A percentile compares a stretch with the other conserved stretches of the same genome.
Conservation (phyloP, 2,888 invertebrate genomes). For the Sminthurides aquaticus region DNA sequence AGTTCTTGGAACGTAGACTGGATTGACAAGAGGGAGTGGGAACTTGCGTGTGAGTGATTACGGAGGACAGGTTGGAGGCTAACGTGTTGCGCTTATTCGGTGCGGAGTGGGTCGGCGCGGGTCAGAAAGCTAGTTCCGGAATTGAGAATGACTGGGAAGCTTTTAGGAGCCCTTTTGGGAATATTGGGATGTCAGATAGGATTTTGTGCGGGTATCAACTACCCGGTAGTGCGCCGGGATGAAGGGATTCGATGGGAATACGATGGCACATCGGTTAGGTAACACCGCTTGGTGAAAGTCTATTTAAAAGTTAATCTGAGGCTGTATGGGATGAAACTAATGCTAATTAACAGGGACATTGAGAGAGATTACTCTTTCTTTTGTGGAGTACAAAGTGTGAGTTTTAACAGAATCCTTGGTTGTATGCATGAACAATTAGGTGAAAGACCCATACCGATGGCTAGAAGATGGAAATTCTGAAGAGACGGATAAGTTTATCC, state of each 20-base stretch:
- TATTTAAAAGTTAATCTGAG: no score
- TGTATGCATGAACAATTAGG: no score
- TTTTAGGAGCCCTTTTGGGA: background rate
- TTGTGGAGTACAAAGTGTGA: no score
- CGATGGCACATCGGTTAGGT: constrained; percentile 16
- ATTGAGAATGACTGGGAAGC: constrained; percentile 2
- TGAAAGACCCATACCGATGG: constrained; percentile 65
- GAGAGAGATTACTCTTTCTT: no score
- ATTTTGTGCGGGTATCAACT: background rate
- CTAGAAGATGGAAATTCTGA: constrained; percentile 87
- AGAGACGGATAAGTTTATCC: constrained; percentile 83
- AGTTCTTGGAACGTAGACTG: no score
- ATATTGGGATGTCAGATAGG: background rate
- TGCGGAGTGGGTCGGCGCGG: no score
- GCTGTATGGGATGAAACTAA: no score
- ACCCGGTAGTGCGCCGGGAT: constrained; percentile 15
- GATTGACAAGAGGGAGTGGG: no score
- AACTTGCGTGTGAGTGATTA: background rate
- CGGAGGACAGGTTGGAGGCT: background rate
- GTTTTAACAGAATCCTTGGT: no score
- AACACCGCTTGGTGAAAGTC: background rate
- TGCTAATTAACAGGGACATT: no score
- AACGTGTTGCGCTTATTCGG: no score
- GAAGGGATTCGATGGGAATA: constrained; percentile 2
- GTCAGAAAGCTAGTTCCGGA: background rate